Evolutionary conservation across 92 coral and sea anemone species (phyloP), one percentile per base, ranked within the genome.

Genomic region (Montipora capitata): DNA sequence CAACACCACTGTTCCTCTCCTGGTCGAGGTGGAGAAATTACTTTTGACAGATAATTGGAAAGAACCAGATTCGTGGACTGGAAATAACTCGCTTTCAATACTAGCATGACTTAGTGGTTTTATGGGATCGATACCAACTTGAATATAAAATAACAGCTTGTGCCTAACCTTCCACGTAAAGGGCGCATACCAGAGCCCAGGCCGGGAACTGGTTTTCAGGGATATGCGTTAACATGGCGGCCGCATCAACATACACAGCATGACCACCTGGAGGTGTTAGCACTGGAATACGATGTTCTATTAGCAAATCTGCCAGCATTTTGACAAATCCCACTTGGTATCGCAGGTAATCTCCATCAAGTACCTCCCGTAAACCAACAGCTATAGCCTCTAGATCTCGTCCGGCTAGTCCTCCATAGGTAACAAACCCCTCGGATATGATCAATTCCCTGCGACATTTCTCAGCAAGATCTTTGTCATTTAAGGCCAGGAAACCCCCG

Each of bases 361-460:
- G 74, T 5, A 78, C 86, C 82, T 90, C 93, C 10, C 68, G 74
- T 2, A 90, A 70, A 3, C 93, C 93, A 10, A 66, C 73, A 40
- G 93, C 91, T 79, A 90, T 77, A 8, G 93, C 93, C 57, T 90
- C 93, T 49, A 90, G 93, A 49, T 89, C 93, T 41, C 93, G 63
- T 10, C 93, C 93, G 42, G 93, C 84, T 8, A 89, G 48, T n/a
- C 93, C 93, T 10, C 93, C 93, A 27, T 89, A 89, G 3, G 93
- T 89, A 2, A 76, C 6, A 70, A 89, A 89, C 40, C 93, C 93
- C 43, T 89, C 93, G 63, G 93, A 74, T 42, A 89, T 74, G 65
- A 89, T 61, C 57, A 85, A 13, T 4, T 75, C 84, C 20, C 42
- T 68, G 41, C 91, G 91, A 77, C 90, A 82, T 68, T 77, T 75